These are phyloP conservation scores for Andrena chrysosceles DNA, from an alignment of 2,888 invertebrate genomes.

Conservation along the genomic window DNA sequence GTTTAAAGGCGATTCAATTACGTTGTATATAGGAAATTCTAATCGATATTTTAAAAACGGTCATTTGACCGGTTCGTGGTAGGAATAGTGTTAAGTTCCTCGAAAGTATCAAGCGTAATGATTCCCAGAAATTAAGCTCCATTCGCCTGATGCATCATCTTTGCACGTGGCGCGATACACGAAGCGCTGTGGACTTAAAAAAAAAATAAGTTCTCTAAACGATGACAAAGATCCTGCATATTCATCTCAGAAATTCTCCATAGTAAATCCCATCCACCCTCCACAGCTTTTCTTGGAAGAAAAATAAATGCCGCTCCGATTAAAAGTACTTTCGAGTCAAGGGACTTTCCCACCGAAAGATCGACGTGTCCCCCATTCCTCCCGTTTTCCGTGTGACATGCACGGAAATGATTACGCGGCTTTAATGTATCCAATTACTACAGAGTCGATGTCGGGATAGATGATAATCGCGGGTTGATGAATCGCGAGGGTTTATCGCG, in stretches of 20 bases:
- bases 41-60: no score
- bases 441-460: slow-evolving; percentile 44
- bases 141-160: no score
- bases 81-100: no score
- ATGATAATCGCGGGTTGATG: slow-evolving; percentile 64
- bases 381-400: background rate
- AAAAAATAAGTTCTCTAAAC: no score
- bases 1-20: no score
- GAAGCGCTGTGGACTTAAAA: no score
- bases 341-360: background rate
- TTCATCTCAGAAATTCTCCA: background rate
- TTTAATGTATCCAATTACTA: slow-evolving; percentile 56
- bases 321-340: background rate
- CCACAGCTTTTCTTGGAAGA: background rate
- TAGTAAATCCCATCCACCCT: background rate
- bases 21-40: no score
- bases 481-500: slow-evolving; percentile 64
- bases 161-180: no score
- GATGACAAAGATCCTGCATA: no score
- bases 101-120: no score
- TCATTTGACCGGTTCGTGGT: no score
- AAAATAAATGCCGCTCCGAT: background rate
- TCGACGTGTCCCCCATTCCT: background rate
- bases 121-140: no score
- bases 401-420: slow-evolving; percentile 33